Evolutionary conservation across 2,888 invertebrate genomes (phyloP), one percentile per base, ranked within the genome.

Genomic region (Gymnocheta viridis): DNA sequence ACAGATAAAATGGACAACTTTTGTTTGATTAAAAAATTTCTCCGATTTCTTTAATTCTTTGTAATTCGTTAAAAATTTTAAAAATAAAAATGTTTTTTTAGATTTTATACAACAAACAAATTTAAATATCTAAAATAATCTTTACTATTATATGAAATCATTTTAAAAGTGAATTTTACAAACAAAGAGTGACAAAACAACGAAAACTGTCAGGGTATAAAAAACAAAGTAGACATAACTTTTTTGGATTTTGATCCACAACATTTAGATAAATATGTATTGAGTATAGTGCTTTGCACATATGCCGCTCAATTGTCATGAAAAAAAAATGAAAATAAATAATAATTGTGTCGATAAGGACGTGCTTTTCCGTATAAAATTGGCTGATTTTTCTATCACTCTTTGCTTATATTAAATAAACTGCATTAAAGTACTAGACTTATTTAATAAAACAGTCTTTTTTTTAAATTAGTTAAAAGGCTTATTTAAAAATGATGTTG

Each of bases 381-480:
- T n/a, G n/a, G n/a, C n/a, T n/a, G n/a, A 19, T 47, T 19, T 7
- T 19, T 2, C 17, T 10, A 24, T 27, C 54, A 54, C 27, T 27
- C 6, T 14, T 54, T 54, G 54, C 54, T 54, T 54, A 54, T 27
- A 14, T 27, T 4, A 22, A 24, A 54, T 2, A 54, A 27, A 54
- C 10, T 54, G 27, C 14, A 27, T 54, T 7, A 7, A 51, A 54
- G 14, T n/a, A n/a, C 27, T 27, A 2, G 5, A 27, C 27, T 27
- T 27, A 27, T 27, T 54, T 10, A 56, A 56, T 17, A 54, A 69
- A 58, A 49, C 29, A 47, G 47, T 66, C 19, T 66, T 9, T 47
- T 38, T 66, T 22, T 41, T 19, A 54, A 51, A n/a, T n/a, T 32
- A 9, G 0, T 29, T 56, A 1, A 32, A 56, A 32, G 17, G 32